phyloP scores from a whole-genome alignment of 2,797 vertebrate species.

The Vipera latastei region DNA sequence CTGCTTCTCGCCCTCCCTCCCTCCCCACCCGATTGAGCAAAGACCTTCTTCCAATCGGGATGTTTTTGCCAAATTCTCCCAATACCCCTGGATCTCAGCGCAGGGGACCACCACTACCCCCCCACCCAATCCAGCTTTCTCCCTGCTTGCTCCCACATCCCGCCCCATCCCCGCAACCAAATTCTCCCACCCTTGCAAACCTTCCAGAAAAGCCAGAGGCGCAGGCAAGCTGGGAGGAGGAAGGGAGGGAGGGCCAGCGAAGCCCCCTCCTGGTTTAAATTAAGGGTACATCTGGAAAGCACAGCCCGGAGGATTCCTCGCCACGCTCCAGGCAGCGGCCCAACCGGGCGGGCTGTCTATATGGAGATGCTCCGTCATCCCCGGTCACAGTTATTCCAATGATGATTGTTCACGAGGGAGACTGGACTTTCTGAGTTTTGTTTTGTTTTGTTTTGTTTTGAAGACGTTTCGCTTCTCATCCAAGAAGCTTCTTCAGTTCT shows the following conservation, averaged over 20 bases:
- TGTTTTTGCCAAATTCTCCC: background rate
- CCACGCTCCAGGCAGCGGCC: background rate
- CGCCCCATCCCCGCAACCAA: background rate
- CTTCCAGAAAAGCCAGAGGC: background rate
- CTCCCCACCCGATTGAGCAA: background rate
- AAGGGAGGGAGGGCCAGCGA: background rate
- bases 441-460: too few species aligned
- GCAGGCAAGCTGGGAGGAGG: too few species aligned
- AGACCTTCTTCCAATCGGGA: background rate
- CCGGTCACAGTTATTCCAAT: too few species aligned
- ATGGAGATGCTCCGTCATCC: too few species aligned
- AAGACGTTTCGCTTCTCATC: too few species aligned
- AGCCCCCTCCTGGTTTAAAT: slow-evolving; percentile 24
- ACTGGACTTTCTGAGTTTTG: too few species aligned
- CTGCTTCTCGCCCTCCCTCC: background rate
- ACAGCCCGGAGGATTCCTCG: background rate
- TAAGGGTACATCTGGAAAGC: slow-evolving; percentile 21
- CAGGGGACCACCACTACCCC: too few species aligned
- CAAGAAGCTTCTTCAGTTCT: too few species aligned
- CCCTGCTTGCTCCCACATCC: background rate
- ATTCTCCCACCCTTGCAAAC: background rate
- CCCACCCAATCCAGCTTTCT: background rate
- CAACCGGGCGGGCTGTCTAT: too few species aligned
- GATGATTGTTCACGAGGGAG: too few species aligned
- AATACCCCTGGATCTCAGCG: background rate